phyloP scores from a whole-genome alignment of 2,888 invertebrate genomes.

The Cerceris rybyensis region DNA sequence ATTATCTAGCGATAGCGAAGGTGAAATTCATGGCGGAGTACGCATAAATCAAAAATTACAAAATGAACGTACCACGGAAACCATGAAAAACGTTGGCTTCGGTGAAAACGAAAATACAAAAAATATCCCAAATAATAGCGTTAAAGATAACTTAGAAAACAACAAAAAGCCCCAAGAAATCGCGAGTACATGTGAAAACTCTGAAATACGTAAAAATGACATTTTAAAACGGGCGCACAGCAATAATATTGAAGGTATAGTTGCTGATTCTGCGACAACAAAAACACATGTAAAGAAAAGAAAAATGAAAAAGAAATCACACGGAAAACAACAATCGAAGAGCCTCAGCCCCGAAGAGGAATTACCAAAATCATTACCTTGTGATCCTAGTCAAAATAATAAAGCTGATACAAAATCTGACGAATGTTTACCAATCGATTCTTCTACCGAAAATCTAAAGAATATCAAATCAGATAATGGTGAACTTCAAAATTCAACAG shows the following conservation, averaged over 20 bases:
- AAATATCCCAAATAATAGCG: background rate
- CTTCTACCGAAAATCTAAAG: background rate
- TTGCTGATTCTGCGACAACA: slow-evolving; percentile 29
- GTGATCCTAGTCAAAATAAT: background rate
- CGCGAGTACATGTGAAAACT: slow-evolving; percentile 22
- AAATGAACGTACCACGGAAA: slow-evolving; percentile 54
- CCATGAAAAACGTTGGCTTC: slow-evolving; percentile 27
- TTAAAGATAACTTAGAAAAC: slow-evolving; percentile 23
- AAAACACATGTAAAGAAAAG: slow-evolving; percentile 30
- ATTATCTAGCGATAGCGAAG: slow-evolving; percentile 77
- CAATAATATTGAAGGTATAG: slow-evolving; percentile 33
- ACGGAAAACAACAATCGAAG: slow-evolving; percentile 32
- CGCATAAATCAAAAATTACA: slow-evolving; percentile 58
- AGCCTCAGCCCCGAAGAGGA: background rate
- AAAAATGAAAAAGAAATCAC: slow-evolving; percentile 49
- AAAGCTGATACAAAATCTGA: background rate
- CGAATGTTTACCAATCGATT: background rate
- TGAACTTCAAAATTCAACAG: background rate
- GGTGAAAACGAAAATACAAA: slow-evolving; percentile 19
- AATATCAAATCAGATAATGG: background rate
- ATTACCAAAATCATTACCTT: background rate
- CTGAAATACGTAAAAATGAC: slow-evolving; percentile 43
- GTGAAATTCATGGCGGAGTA: slow-evolving; percentile 51
- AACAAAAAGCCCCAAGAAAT: slow-evolving; percentile 34
- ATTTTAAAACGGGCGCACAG: slow-evolving; percentile 41